Evolutionary conservation across 2,888 invertebrate species (phyloP), one percentile per base, ranked within the genome.

Genomic region (Cotesia congregata): DNA sequence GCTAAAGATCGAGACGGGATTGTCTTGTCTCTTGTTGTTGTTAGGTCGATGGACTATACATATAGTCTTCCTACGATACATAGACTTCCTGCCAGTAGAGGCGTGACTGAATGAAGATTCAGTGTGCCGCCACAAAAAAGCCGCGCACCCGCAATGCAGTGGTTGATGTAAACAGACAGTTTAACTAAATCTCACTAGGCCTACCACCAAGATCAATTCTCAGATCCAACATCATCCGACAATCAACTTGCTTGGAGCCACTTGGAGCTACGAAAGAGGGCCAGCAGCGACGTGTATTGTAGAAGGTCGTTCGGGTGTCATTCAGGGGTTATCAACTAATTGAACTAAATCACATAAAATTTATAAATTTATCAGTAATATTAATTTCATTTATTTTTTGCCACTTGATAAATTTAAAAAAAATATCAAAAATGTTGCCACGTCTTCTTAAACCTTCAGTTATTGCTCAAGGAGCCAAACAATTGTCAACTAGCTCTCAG

Each of bases 401-500:
- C 62, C 15, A 71, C 50, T 64, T 4, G 38, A 71, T n/a, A 67
- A 77, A 67, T 20, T 71, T 50, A 12, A 12, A 3, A 50, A 72
- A 74, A 75, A 30, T 30, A 30, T 20, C 67, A 61, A 87, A 84
- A 77, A 89, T 89, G 89, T 77, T 89, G 82, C 87, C 87, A 73
- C 85, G 88, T 78, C 85, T 88, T 64, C 67, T 88, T 9, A 88
- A 82, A 79, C 86, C 87, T 41, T 83, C 84, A 20, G 74, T 87
- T 74, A 82, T 85, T 41, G 86, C 85, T 64, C 84, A 85, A 72
- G 87, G 88, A 78, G 86, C 84, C 4, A 88, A 88, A 74, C 85
- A 85, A 70, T 77, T 89, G 15, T 88, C 88, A 12, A 89, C 88
- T n/a, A 86, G 85, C 50, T 77, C 85, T 40, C 87, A 83, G 82